Percentiles rank a stretch among this genome's conserved stretches.
Evolutionary conservation across 1,140 invertebrate species (phyloP).

Genomic region (Apis florea): DNA sequence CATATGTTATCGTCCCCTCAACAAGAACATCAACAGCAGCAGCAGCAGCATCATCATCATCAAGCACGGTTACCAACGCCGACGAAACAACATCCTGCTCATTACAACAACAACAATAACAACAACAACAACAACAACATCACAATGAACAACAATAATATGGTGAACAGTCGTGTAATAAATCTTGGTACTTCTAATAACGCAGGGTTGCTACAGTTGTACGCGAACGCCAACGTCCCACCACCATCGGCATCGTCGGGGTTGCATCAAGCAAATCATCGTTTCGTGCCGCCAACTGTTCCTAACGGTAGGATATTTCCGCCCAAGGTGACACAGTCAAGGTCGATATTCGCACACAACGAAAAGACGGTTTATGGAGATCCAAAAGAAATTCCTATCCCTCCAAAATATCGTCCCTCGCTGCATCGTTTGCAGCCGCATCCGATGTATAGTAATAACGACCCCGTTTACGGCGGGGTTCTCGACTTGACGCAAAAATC

Average conservation of each 20-base stretch:
- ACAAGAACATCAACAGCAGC: constrained; percentile 61
- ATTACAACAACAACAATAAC: constrained; percentile 55
- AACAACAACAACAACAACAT: constrained; percentile 54
- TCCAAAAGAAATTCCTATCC: constrained; percentile 84
- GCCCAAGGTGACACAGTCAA: constrained; percentile 84
- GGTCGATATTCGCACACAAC: constrained; percentile 83
- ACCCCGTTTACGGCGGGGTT: constrained; percentile 56
- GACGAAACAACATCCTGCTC: constrained; percentile 52
- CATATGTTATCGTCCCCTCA: constrained; percentile 78
- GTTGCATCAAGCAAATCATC: constrained; percentile 55
- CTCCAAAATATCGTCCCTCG: constrained; percentile 73
- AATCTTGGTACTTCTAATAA: constrained; percentile 81
- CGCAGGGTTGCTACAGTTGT: constrained; percentile 80
- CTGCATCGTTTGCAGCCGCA: constrained; percentile 50
- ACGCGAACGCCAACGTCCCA: constrained; percentile 73
- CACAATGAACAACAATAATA: constrained; percentile 55
- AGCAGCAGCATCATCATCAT: constrained; percentile 58
- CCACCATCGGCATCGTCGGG: constrained; percentile 47
- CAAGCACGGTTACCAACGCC: constrained; percentile 43
- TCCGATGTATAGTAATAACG: constrained; percentile 40
- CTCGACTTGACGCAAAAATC: constrained; percentile 74
- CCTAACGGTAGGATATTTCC: constrained; percentile 74
- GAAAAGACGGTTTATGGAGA: constrained; percentile 86
- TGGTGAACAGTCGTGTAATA: constrained; percentile 72
- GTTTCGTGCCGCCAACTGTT: constrained; percentile 67